Evolutionary conservation across 2,888 invertebrate genomes (phyloP).

Genomic region (Trimorus sp.): DNA sequence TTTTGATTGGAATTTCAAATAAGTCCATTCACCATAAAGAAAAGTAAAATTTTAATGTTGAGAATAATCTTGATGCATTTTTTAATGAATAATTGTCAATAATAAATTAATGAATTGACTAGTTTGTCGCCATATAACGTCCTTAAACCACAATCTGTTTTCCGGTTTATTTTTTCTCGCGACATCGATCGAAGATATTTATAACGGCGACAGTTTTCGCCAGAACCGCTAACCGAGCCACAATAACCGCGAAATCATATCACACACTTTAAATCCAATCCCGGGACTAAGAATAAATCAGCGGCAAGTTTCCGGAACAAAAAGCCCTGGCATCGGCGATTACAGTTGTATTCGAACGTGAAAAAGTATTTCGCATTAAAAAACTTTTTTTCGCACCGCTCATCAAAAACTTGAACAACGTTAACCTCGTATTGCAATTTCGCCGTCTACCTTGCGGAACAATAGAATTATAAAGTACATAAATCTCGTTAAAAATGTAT

Average conservation of each 20-base stretch:
- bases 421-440: slow-evolving; percentile 14
- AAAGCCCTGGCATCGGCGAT: slow-evolving; percentile 6
- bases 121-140: too few relatives aligned
- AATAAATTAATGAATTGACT: too few relatives aligned
- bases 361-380: slow-evolving; percentile 24
- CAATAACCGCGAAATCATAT: slow-evolving; percentile 9
- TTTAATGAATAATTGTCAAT: too few relatives aligned
- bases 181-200: slow-evolving; percentile 6
- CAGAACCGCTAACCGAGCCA: background rate
- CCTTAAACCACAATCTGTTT: too few relatives aligned
- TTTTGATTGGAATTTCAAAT: too few relatives aligned
- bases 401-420: slow-evolving; percentile 28
- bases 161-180: background rate
- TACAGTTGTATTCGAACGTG: slow-evolving; percentile 17
- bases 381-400: slow-evolving; percentile 23
- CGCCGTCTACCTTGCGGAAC: slow-evolving; percentile 9
- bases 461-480: slow-evolving; percentile 44
- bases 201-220: slow-evolving; percentile 5
- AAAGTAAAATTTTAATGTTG: too few relatives aligned
- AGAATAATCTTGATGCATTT: too few relatives aligned
- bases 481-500: slow-evolving; percentile 43
- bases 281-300: slow-evolving; percentile 23
- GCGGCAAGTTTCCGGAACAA: slow-evolving; percentile 18
- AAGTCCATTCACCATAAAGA: too few relatives aligned
- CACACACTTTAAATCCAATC: slow-evolving; percentile 19